A percentile compares a stretch with the other conserved stretches of the same genome.
Conservation (phyloP, 2,888 invertebrate species). For the Phlogophora meticulosa region DNA sequence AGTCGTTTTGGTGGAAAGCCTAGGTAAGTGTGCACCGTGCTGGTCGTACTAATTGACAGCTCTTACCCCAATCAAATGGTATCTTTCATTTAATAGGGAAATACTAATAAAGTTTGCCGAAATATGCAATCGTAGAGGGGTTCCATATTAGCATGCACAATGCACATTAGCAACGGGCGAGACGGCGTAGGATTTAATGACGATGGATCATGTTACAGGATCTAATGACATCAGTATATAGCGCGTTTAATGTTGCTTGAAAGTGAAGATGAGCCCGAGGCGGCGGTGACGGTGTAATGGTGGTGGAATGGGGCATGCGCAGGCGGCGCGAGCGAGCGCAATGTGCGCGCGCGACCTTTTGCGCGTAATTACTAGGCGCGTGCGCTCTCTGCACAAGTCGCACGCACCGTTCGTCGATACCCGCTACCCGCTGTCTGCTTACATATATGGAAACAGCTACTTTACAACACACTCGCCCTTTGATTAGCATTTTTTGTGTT, state of each 20-base stretch:
- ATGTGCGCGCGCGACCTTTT: constrained; percentile 90
- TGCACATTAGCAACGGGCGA: constrained; percentile 31
- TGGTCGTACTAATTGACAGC: background rate
- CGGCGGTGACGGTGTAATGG: constrained; percentile 47
- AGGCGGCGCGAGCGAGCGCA: constrained; percentile 75
- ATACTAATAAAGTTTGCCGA: constrained; percentile 3
- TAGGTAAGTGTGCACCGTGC: background rate
- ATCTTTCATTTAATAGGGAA: background rate
- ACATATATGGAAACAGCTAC: constrained; percentile 83
- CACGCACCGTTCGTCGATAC: constrained; percentile 68
- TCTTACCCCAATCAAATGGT: background rate
- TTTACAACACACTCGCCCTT: constrained; percentile 78
- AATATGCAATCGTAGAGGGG: background rate
- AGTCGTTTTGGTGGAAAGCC: background rate
- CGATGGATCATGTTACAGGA: constrained; percentile 37
- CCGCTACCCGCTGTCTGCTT: constrained; percentile 66
- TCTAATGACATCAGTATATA: constrained; percentile 55
- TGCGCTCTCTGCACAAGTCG: constrained; percentile 75
- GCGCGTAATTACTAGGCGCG: constrained; percentile 87
- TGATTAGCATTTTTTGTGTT: constrained; percentile 83
- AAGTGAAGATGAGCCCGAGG: constrained; percentile 65
- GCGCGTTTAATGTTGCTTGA: constrained; percentile 47
- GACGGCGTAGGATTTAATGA: constrained; percentile 32
- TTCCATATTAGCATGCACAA: constrained; percentile 19
- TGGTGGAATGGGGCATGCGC: constrained; percentile 65